Evolutionary conservation across 2,797 vertebrate genomes (phyloP).

Genomic region (Hemitrygon akajei): DNA sequence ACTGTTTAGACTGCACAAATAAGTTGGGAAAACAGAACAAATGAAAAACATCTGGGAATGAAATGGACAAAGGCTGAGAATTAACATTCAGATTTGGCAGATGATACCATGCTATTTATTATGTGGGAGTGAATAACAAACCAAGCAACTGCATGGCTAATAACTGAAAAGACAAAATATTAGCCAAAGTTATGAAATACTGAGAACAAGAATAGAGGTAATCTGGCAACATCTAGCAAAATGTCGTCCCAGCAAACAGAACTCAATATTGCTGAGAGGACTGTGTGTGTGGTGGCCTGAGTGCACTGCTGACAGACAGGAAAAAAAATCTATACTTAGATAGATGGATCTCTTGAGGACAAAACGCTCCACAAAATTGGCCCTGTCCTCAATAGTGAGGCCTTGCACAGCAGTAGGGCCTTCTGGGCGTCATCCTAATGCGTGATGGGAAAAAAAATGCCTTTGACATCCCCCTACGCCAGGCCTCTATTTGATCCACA

Average conservation of each 20-base stretch:
- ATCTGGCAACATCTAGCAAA: not conserved
- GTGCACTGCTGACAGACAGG: not conserved
- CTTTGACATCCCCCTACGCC: no score
- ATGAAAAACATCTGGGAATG: conserved; percentile 20
- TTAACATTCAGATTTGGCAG: not conserved
- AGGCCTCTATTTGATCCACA: no score
- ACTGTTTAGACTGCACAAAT: not conserved
- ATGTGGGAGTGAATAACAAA: not conserved
- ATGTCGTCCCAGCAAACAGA: not conserved
- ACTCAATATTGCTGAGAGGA: not conserved
- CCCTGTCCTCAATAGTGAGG: no score
- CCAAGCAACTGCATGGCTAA: no score
- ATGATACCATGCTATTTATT: not conserved
- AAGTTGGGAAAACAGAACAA: not conserved
- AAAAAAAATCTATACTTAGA: no score
- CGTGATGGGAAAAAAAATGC: no score
- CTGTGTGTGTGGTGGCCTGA: not conserved
- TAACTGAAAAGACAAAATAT: not conserved
- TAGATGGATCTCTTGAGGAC: no score
- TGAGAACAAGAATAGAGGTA: not conserved
- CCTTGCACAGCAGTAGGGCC: no score
- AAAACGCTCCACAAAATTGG: no score
- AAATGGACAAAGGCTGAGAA: not conserved
- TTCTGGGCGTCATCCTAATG: no score
- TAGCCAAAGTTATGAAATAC: not conserved